Evolutionary conservation across 2,113 vertebrate genomes (phyloP).

Genomic region (Peromyscus polionotus): DNA sequence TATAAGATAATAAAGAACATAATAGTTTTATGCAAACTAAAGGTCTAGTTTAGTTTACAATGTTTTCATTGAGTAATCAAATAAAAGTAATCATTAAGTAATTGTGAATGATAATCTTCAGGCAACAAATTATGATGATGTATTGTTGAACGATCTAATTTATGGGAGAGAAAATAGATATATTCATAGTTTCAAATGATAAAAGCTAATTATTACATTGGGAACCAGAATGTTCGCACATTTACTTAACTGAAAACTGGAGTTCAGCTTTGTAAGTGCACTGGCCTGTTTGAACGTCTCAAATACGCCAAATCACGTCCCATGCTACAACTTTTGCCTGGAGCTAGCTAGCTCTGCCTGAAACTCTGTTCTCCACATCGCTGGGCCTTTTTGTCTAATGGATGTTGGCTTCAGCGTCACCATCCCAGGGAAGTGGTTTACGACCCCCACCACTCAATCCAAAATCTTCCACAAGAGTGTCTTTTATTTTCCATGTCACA

Average conservation of each 20-base stretch:
- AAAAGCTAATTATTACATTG: background rate
- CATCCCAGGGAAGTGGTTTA: background rate
- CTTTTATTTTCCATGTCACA: background rate
- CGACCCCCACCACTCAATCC: background rate
- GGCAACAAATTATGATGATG: conserved; percentile 19
- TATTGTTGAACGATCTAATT: background rate
- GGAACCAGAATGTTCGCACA: background rate
- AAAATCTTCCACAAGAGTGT: background rate
- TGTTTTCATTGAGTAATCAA: conserved; percentile 38
- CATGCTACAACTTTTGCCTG: background rate
- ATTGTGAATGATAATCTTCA: conserved; percentile 39
- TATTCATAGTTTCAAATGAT: conserved; percentile 51
- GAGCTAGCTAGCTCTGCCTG: background rate
- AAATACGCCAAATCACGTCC: background rate
- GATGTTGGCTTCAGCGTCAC: background rate
- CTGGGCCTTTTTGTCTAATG: background rate
- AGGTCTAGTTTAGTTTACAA: background rate
- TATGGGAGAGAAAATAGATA: background rate
- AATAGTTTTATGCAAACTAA: background rate
- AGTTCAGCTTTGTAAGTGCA: background rate
- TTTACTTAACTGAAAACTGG: background rate
- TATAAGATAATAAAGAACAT: conserved; percentile 22
- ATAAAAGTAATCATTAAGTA: conserved; percentile 16
- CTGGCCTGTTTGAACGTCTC: background rate
- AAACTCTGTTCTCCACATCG: background rate